Base-by-base conservation (phyloP, 2,888 invertebrate genomes). In the Cistogaster globosa region DNA sequence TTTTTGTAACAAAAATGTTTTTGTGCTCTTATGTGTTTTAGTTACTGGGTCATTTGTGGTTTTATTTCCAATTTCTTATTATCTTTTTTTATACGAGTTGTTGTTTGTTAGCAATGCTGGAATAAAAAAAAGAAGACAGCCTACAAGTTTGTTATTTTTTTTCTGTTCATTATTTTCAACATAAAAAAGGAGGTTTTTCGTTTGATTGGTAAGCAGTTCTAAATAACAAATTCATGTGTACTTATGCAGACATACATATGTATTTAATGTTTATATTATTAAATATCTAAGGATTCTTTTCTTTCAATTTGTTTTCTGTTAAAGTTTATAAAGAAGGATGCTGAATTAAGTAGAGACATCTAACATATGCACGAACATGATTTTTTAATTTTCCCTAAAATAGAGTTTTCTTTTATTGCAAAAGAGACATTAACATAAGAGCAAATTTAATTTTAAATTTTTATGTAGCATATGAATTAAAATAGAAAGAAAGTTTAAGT, bases 1-100 rank as follows among this genome's bases (percentile, higher is more conserved):
- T 48, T 45, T 71, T 20, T n/a, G 2, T 63, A 65, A 7, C 6
- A 65, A 26, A 42, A 22, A 16, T 18, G 4, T 69, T 42, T 55
- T 20, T 36, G n/a, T 48, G 18, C n/a, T 69, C 53, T 38, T n/a
- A 69, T 18, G 48, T 60, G 67, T 18, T 32, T 42, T 51, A 18
- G 63, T 75, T 75, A 57, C 38, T 69, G 63, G 81, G 60, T 68
- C 68, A 69, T 62, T 81, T 75, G 81, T 57, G 75, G 68, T 63
- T 69, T 69, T 57, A 68, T 57, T 55, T 53, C 12, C 20, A 38
- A 51, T 68, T 68, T 42, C 6, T 62, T 60, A 81, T 36, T 20
- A 55, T 60, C 36, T 75, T 60, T 75, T 42, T 12, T 42, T 12
- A 42, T 0, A 32, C 32, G 12, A 55, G 45, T 20, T 32, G 32